Evolutionary conservation across 2,888 invertebrate species (phyloP), one percentile per base, ranked within the genome.

Genomic region (Thalpophila matura): DNA sequence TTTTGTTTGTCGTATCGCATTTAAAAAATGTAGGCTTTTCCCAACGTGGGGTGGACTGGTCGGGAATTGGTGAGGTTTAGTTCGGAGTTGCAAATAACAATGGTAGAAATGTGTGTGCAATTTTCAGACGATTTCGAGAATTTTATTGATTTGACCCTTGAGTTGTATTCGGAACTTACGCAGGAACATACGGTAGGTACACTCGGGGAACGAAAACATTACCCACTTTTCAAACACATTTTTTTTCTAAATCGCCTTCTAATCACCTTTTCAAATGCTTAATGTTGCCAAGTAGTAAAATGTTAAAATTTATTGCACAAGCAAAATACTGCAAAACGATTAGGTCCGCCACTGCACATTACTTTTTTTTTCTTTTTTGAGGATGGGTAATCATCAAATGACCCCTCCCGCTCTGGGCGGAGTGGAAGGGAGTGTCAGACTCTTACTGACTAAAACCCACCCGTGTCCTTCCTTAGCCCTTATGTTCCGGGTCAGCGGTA

Each of bases 1-100:
- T 82, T 83, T 83, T 85, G 84, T 83, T 79, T 72, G 78, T 72
- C 66, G 76, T 76, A 51, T 72, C 66, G 64, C 49, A 63, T 77
- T 77, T 74, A 76, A 76, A n/a, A 78, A 71, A 71, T 59, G 51
- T 66, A 70, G 46, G 70, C 24, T 69, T 67, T 73, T 60, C 45
- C 47, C 62, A 61, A 46, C 47, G 59, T 63, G 53, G 61, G 42
- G 29, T 40, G 53, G 24, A 26, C 14, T 42, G 58, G 33, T 22
- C 16, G 47, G 65, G 43, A 49, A 47, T 59, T 55, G 59, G 60
- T 38, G 26, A 43, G 47, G 47, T 45, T 64, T 54, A 43, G 51
- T n/a, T 5, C 22, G 4, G 24, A 22, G 14, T 50, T 22, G 18
- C 24, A 63, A 29, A 51, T 62, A 37, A 46, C 45, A 31, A 38